These are phyloP conservation scores for Halocynthia aurantium DNA, from an alignment of 23 tunicate species.

Conservation along the genomic window DNA sequence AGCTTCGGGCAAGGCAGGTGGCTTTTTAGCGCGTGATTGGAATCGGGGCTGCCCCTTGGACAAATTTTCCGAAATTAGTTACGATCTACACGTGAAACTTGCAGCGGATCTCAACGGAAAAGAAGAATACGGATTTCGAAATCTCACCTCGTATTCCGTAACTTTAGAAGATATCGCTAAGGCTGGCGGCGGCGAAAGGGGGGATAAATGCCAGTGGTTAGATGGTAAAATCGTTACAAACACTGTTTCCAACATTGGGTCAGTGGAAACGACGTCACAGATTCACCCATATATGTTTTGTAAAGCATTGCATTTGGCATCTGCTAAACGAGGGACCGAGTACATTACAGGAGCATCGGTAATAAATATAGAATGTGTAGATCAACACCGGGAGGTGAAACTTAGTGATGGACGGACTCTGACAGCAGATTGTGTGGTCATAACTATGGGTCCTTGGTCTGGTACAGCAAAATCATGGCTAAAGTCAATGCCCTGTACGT, in stretches of 20 bases:
- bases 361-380: background rate
- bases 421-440: constrained; percentile 37
- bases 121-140: constrained; percentile 47
- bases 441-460: constrained; percentile 85
- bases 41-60: constrained; percentile 11
- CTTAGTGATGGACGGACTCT: constrained; percentile 16
- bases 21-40: constrained; percentile 82
- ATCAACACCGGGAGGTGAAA: constrained; percentile 16
- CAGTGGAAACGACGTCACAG: constrained; percentile 37
- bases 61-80: constrained; percentile 42
- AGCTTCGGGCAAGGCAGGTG: constrained; percentile 91
- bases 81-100: constrained; percentile 31
- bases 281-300: constrained; percentile 66
- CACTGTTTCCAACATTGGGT: constrained; percentile 26
- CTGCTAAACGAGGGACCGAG: constrained; percentile 13
- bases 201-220: constrained; percentile 21
- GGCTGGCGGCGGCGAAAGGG: background rate
- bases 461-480: constrained; percentile 55
- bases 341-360: constrained; percentile 34
- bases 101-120: constrained; percentile 41
- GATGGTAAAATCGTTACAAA: constrained; percentile 35
- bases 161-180: background rate
- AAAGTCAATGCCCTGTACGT: constrained; percentile 34
- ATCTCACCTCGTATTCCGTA: constrained; percentile 28
- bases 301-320: constrained; percentile 18